A percentile compares a stretch with the other conserved stretches of the same genome.
Conservation (phyloP, 2,888 invertebrate genomes). For the Formica aserva region DNA sequence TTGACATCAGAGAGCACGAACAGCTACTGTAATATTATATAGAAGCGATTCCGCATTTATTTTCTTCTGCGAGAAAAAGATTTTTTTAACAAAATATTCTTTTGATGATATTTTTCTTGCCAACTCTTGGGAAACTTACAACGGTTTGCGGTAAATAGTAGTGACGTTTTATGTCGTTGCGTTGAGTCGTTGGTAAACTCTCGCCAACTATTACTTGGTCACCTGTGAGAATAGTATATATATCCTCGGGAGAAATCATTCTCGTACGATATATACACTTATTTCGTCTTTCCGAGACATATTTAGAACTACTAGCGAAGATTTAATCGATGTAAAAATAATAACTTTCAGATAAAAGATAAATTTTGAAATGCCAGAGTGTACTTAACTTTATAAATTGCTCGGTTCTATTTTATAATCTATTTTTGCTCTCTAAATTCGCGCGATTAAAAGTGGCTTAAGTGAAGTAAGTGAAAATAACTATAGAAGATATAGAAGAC, state of each 20-base stretch:
- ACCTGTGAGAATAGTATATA: constrained; percentile 66
- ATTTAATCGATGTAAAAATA: constrained; percentile 40
- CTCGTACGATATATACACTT: constrained; percentile 36
- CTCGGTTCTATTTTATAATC: constrained; percentile 25
- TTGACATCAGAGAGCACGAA: not conserved
- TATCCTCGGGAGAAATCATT: constrained; percentile 75
- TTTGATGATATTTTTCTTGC: constrained; percentile 67
- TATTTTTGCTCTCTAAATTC: not conserved
- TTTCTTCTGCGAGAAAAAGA: constrained; percentile 31
- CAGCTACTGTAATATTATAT: constrained; percentile 17
- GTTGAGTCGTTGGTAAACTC: constrained; percentile 71
- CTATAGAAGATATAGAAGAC: not conserved
- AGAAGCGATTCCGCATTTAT: constrained; percentile 2
- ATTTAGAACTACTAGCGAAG: constrained; percentile 18
- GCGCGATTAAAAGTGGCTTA: not conserved
- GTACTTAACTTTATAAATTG: constrained; percentile 27
- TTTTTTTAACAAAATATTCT: constrained; percentile 47
- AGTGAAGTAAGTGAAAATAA: not conserved
- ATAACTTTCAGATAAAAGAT: constrained; percentile 16
- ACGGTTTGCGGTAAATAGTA: constrained; percentile 71
- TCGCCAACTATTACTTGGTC: constrained; percentile 56
- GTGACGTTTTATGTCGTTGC: constrained; percentile 71
- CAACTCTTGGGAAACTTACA: constrained; percentile 43
- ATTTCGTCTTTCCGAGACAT: constrained; percentile 32
- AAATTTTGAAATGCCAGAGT: constrained; percentile 1